Percentiles rank a stretch among this genome's conserved stretches.
phyloP scores from a whole-genome alignment of 2,797 vertebrate species.

The Halcyon leucocephala region DNA sequence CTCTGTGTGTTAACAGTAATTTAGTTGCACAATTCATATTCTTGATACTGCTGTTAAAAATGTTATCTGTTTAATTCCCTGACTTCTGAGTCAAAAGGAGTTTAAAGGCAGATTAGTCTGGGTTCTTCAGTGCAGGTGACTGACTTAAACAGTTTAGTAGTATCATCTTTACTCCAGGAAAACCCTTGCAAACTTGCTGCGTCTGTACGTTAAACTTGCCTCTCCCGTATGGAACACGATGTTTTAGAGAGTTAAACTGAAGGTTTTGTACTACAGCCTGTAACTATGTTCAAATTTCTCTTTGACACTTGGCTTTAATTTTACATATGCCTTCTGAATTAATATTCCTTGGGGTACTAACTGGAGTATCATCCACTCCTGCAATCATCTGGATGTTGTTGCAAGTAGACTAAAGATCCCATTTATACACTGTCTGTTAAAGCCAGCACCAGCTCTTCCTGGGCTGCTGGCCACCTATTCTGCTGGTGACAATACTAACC shows the following conservation, averaged over 20 bases:
- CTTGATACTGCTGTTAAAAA: neutral
- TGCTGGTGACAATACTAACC: neutral
- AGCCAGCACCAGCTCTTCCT: neutral
- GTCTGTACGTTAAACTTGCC: neutral
- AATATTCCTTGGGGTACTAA: neutral
- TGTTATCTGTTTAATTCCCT: neutral
- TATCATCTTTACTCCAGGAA: neutral
- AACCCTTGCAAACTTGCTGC: neutral
- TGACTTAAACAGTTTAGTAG: neutral
- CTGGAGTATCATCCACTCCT: neutral
- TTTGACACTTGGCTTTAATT: neutral
- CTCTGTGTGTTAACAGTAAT: neutral
- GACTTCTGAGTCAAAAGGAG: neutral
- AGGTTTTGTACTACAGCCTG: neutral
- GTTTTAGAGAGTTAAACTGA: neutral
- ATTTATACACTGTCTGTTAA: neutral
- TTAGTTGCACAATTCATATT: neutral
- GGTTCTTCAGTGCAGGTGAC: neutral
- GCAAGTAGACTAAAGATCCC: neutral
- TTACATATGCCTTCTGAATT: neutral
- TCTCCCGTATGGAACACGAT: neutral
- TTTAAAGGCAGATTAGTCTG: neutral
- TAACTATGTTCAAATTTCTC: neutral
- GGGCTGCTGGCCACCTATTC: neutral
- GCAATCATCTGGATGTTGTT: neutral